These are phyloP conservation scores for Callinectes sapidus DNA, from an alignment of 2,888 invertebrate genomes.

Conservation along the genomic window DNA sequence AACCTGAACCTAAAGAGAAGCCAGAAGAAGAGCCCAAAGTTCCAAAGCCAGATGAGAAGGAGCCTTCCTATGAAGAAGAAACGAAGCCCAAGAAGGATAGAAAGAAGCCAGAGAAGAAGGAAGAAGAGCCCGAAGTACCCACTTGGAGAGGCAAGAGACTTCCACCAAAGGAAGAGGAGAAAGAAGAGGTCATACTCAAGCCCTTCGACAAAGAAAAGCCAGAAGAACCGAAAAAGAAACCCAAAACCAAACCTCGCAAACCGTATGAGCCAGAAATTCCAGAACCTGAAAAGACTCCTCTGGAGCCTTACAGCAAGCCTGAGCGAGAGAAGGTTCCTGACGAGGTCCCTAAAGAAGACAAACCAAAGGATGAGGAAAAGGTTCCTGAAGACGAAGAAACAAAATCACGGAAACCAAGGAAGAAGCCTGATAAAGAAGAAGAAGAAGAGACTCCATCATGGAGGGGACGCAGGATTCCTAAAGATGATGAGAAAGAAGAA, in stretches of 20 bases:
- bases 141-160: conserved; percentile 53
- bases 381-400: conserved; percentile 29
- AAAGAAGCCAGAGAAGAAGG: conserved; percentile 52
- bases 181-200: conserved; percentile 61
- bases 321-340: conserved; percentile 42
- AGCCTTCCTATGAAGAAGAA: conserved; percentile 15
- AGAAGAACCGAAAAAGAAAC: conserved; percentile 39
- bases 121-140: conserved; percentile 54
- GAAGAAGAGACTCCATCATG: conserved; percentile 49
- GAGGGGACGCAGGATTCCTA: conserved; percentile 53
- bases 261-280: conserved; percentile 60
- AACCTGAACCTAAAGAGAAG: conserved; percentile 42
- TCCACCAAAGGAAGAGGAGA: conserved; percentile 55
- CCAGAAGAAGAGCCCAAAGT: conserved; percentile 18
- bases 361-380: conserved; percentile 39
- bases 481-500: conserved; percentile 55
- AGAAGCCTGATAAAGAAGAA: conserved; percentile 55
- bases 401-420: conserved; percentile 48
- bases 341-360: background rate
- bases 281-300: conserved; percentile 49
- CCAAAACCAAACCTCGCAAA: conserved; percentile 45
- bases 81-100: conserved; percentile 38
- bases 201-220: conserved; percentile 66
- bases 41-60: conserved; percentile 26
- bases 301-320: conserved; percentile 56